Percentiles rank a stretch among this genome's conserved stretches.
phyloP scores from a whole-genome alignment of 1,140 invertebrate genomes.

The Caenorhabditis remanei region DNA sequence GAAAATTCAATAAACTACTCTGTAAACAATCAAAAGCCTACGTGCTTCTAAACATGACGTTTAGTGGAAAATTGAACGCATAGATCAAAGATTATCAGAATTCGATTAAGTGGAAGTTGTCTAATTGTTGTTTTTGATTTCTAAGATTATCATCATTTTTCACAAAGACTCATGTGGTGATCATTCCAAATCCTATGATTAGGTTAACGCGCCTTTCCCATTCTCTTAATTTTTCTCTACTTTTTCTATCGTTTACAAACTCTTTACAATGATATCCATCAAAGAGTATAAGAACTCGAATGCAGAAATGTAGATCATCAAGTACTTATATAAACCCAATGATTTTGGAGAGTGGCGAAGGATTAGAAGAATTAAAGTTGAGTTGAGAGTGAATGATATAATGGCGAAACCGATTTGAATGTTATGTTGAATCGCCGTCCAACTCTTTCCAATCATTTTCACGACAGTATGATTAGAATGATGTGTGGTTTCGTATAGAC shows the following conservation, averaged over 20 bases:
- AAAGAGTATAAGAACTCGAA: neutral
- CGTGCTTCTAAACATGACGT: too few species aligned
- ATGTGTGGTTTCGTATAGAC: too few species aligned
- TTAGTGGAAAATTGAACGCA: too few species aligned
- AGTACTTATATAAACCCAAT: neutral
- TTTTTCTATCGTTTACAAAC: neutral
- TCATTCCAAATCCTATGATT: neutral
- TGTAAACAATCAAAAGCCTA: too few species aligned
- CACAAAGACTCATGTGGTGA: neutral
- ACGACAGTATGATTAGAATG: neutral
- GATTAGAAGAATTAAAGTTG: neutral
- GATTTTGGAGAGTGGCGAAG: constrained; percentile 12
- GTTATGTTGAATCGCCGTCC: neutral
- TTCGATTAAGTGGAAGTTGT: neutral
- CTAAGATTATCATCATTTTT: neutral
- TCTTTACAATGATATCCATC: neutral
- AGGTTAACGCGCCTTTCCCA: neutral
- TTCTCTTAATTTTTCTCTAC: neutral
- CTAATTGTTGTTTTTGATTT: neutral
- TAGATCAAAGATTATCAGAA: too few species aligned
- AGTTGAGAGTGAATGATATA: neutral
- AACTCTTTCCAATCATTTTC: neutral
- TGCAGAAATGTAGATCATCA: constrained; percentile 5
- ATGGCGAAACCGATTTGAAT: neutral
- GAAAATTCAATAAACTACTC: too few species aligned